Base-by-base conservation (phyloP, 1,140 invertebrate genomes). In the Heliconius melpomene region DNA sequence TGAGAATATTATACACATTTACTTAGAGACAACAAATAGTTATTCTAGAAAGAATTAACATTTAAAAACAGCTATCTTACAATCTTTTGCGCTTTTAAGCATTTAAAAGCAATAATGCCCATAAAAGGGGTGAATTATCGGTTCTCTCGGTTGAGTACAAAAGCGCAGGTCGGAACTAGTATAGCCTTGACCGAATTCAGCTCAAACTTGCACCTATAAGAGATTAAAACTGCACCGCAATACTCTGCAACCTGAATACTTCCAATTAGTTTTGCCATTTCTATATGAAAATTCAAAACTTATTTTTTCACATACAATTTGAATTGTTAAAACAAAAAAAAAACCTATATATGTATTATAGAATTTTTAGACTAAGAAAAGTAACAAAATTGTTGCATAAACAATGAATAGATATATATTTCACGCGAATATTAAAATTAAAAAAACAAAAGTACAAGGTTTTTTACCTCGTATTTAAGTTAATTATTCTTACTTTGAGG, bases 111-210 rank as follows among this genome's bases (percentile, higher is more conserved):
- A 84, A 87, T 81, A 88, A 86, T 77, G 79, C 78, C 84, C 82
- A 89, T 83, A 91, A 90, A 89, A 88, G 87, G 83, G 88, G 82
- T 84, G 79, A 89, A 89, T 86, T 90, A 89, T 86, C 86, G 83
- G 86, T 84, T 87, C 81, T 86, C 82, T 84, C 84, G 81, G 78
- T 88, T 77, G 86, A 88, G 81, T 74, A 92, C 85, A 92, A 93
- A 92, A 89, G 90, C 84, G 73, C 81, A 85, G 89, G 91, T 91
- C 92, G 89, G 89, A 87, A 72, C 32, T 40, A 72, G 89, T 82
- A 82, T 89, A 85, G 84, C 92, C 92, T 93, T 93, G 92, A 87
- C 91, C 91, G 90, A 87, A 86, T 89, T 91, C 78, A 82, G 82
- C 78, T 74, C 81, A 85, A 84, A 84, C 82, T 87, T 86, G 76